phyloP scores from a whole-genome alignment of 2,888 invertebrate species.

The Drymonia ruficornis region DNA sequence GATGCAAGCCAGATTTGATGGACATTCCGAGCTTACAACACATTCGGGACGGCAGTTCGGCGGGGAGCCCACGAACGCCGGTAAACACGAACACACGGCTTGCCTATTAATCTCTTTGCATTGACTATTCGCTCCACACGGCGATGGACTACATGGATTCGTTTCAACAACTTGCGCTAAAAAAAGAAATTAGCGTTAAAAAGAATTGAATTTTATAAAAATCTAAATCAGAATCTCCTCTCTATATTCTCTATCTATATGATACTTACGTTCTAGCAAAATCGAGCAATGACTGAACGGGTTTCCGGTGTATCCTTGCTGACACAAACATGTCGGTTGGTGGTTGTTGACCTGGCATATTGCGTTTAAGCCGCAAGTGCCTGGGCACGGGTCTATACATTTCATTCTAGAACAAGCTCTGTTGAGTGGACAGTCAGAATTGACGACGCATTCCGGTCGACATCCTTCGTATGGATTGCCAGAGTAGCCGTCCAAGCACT shows the following conservation, averaged over 20 bases:
- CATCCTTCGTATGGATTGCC: slow-evolving; percentile 93
- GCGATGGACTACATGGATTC: slow-evolving; percentile 81
- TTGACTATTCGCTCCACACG: slow-evolving; percentile 91
- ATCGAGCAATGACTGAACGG: slow-evolving; percentile 86
- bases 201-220: neutral
- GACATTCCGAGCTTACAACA: slow-evolving; percentile 88
- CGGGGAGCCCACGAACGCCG: slow-evolving; percentile 87
- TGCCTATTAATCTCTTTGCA: slow-evolving; percentile 89
- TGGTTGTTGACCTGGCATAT: slow-evolving; percentile 90
- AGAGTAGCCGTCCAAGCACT: slow-evolving; percentile 86
- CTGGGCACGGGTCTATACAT: slow-evolving; percentile 91
- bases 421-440: slow-evolving; percentile 89
- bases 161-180: slow-evolving; percentile 60
- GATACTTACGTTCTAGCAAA: slow-evolving; percentile 73
- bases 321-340: slow-evolving; percentile 89
- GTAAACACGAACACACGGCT: slow-evolving; percentile 89
- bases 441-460: slow-evolving; percentile 89
- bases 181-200: slow-evolving; percentile 30
- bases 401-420: slow-evolving; percentile 89
- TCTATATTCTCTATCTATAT: no score
- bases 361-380: slow-evolving; percentile 90
- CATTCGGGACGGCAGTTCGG: slow-evolving; percentile 90
- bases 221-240: neutral
- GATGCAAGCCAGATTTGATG: slow-evolving; percentile 86
- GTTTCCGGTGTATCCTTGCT: slow-evolving; percentile 87